Evolutionary conservation across 2,113 vertebrate species (phyloP), one percentile per base, ranked within the genome.

Genomic region (Periophthalmus modestus): DNA sequence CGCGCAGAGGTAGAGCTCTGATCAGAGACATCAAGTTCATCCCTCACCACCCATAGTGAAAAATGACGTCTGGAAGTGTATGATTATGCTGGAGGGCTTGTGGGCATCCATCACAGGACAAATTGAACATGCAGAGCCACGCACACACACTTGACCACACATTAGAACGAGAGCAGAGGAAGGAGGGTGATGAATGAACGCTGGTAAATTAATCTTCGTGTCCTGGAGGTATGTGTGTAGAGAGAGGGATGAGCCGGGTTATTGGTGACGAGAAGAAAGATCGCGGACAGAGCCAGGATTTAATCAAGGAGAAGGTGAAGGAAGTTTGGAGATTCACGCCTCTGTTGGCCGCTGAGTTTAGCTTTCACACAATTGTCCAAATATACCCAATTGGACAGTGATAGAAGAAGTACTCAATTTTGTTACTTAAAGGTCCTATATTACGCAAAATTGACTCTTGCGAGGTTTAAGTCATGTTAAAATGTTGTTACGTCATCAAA

Each of bases 11-110:
- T 69, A 84, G 57, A 24, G 81, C 77, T 72, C 76, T 82, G 85
- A 91, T 92, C 83, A 89, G 82, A 89, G 72, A 58, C 84, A 72
- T 86, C 71, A 74, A 81, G 69, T 89, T 72, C 83, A 88, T 88
- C 87, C 80, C 86, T 90, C 85, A 87, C 48, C 76, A 72, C 82
- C 74, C 84, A 88, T 77, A 89, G 88, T 92, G 89, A 93, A 88
- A 91, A 92, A 93, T 89, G 90, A 91, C 68, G 48, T 70, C 85
- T 89, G 90, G 89, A 91, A 91, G 90, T 91, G 78, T 89, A 85
- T 84, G 91, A 94, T 94, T 93, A 92, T 87, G 82, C 89, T 79
- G 69, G 69, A 50, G 83, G 80, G 83, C 81, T 88, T 84, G 74
- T 46, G 68, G 23, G 3, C 85, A 92, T 92, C 85, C 88, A 89